Base-by-base conservation (phyloP, 2,797 vertebrate genomes). In the Onychomys torridus region DNA sequence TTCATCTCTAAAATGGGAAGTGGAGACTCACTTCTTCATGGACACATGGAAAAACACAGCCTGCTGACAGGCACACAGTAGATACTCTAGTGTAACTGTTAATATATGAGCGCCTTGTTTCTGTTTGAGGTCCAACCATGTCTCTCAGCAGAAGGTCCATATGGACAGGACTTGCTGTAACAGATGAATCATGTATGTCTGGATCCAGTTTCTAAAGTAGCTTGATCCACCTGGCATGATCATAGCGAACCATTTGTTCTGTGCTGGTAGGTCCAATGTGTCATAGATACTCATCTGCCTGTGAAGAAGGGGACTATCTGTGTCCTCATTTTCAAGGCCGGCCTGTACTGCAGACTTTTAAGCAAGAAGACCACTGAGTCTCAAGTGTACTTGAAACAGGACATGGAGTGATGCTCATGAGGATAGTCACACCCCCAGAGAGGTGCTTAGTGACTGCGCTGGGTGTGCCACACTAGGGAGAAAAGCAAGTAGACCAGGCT, bases 31-130 rank as follows among this genome's bases (percentile, higher is more conserved):
- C 16, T 49, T 89, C 82, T 55, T 40, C 16, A 76, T 77, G 43
- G 2, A 8, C 23, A 0, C 0, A 0, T 2, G 59, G 59, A 81
- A 78, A 92, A 43, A 34, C 25, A 14, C 29, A 46, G 57, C 43
- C 25, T 3, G 0, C 1, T 32, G 40, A 32, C 7, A 10, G 63
- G 57, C 5, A 0, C 40, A 1, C 16, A 5, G 6, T 8, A 32
- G 37, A 37, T 40, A 3, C 65, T 16, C 43, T 0, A 0, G 3
- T 27, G 16, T 19, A 55, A 3, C 12, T 43, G 75, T 12, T 32
- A 23, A 34, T 2, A 16, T 25, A 49, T 34, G 32, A 67, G n/a
- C 16, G 9, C 34, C 73, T 34, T 29, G 2, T 29, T 73, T 82
- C 13, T 17, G 17, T 34, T 29, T 75, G 75, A 57, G 23, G 25